These are phyloP conservation scores for Empidonax alnorum DNA, from an alignment of 2,113 vertebrate genomes.

Conservation along the genomic window DNA sequence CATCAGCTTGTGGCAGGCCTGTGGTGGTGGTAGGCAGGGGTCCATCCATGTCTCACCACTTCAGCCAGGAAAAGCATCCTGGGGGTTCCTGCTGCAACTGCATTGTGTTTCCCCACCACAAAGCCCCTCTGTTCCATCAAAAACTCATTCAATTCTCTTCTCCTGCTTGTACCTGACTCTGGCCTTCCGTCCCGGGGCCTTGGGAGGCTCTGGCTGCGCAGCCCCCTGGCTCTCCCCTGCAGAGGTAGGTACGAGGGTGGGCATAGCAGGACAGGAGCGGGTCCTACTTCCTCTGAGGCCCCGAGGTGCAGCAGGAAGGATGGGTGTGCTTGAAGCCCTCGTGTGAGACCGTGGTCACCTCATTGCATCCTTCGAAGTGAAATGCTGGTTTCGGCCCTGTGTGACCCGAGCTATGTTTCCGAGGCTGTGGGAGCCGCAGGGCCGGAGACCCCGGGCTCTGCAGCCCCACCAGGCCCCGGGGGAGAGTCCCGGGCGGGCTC, in stretches of 20 bases:
- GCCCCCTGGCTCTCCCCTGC: not conserved
- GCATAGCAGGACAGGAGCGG: accelerated
- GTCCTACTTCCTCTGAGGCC: accelerated
- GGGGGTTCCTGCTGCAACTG: not conserved
- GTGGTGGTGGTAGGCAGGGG: accelerated
- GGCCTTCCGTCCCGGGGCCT: not conserved
- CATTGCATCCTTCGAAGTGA: accelerated
- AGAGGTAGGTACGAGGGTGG: not conserved
- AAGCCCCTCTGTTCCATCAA: not conserved
- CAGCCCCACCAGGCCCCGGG: not conserved
- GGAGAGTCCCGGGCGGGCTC: not conserved
- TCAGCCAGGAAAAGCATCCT: not conserved
- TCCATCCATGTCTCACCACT: not conserved
- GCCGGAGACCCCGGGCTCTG: not conserved
- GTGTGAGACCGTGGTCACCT: accelerated
- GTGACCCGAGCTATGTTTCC: accelerated
- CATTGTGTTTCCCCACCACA: not conserved
- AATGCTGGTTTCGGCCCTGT: accelerated
- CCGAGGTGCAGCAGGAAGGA: accelerated
- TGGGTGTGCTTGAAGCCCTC: not conserved
- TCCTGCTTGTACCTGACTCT: not conserved
- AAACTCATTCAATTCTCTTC: not conserved
- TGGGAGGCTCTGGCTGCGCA: not conserved
- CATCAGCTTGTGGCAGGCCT: not conserved
- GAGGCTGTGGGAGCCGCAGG: not conserved